Conservation (phyloP, 2,797 vertebrate species). For the Alosa sapidissima region DNA sequence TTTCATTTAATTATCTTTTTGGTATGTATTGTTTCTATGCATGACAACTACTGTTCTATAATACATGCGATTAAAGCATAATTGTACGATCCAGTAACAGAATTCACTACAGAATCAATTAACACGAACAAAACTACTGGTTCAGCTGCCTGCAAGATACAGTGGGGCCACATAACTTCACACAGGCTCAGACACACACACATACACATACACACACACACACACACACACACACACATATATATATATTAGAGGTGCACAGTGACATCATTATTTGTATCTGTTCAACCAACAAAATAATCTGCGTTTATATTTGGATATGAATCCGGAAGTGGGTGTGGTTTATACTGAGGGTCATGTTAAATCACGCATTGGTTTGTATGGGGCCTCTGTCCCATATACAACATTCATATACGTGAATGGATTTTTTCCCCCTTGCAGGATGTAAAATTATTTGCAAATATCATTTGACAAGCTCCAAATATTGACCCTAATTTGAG, state of each 20-base stretch:
- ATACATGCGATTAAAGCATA: conserved; percentile 47
- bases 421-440: no score
- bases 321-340: no score
- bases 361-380: no score
- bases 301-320: no score
- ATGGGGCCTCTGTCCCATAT: no score
- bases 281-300: no score
- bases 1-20: conserved; percentile 40
- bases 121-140: background rate
- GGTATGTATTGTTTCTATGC: conserved; percentile 47
- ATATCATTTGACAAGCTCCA: no score
- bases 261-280: no score
- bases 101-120: conserved; percentile 44
- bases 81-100: conserved; percentile 44
- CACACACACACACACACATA: conserved; percentile 13
- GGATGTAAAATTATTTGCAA: background rate
- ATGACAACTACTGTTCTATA: conserved; percentile 46
- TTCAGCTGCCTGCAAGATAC: conserved; percentile 29
- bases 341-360: no score
- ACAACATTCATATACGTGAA: no score
- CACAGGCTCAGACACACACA: background rate
- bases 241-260: background rate
- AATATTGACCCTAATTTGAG: background rate
- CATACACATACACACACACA: conserved; percentile 26
- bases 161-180: conserved; percentile 6